phyloP scores from a whole-genome alignment of 1,140 invertebrate genomes.

The Cephus cinctus region DNA sequence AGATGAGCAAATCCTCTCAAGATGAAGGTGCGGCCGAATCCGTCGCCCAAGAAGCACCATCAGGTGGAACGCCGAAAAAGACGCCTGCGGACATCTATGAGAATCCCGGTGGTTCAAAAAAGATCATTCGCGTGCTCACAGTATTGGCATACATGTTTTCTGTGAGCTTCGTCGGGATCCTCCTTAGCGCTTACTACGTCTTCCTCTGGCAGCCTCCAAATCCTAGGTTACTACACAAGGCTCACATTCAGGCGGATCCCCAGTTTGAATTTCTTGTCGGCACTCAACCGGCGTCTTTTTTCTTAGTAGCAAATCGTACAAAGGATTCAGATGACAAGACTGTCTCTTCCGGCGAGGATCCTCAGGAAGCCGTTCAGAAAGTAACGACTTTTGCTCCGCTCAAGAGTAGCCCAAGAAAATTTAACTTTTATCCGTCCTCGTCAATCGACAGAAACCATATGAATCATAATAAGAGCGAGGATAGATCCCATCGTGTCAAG shows the following conservation, averaged over 20 bases:
- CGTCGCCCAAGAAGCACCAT: slow-evolving; percentile 3
- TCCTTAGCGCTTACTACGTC: slow-evolving; percentile 80
- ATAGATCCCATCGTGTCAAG: too few species aligned
- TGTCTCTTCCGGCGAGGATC: too few species aligned
- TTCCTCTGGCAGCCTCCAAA: slow-evolving; percentile 78
- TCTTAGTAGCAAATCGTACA: too few species aligned
- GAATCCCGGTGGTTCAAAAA: slow-evolving; percentile 47
- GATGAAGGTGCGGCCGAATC: neutral
- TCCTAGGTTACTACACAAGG: slow-evolving; percentile 29
- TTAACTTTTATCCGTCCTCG: too few species aligned
- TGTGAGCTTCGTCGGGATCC: slow-evolving; percentile 76
- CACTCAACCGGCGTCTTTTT: too few species aligned
- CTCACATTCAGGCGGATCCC: slow-evolving; percentile 15
- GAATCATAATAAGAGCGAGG: too few species aligned
- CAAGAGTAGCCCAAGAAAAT: too few species aligned
- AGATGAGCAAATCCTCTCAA: slow-evolving; percentile 1
- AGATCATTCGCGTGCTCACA: slow-evolving; percentile 70
- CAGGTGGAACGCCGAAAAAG: slow-evolving; percentile 21
- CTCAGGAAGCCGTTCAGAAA: too few species aligned
- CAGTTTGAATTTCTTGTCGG: slow-evolving; percentile 19
- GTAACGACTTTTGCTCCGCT: too few species aligned
- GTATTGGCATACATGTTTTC: slow-evolving; percentile 78
- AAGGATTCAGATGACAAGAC: too few species aligned
- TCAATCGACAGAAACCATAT: too few species aligned
- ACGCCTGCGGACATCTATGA: slow-evolving; percentile 46